Evolutionary conservation across 2,888 invertebrate species (phyloP), one percentile per base, ranked within the genome.

Genomic region (Eueremaeus valkanovi): DNA sequence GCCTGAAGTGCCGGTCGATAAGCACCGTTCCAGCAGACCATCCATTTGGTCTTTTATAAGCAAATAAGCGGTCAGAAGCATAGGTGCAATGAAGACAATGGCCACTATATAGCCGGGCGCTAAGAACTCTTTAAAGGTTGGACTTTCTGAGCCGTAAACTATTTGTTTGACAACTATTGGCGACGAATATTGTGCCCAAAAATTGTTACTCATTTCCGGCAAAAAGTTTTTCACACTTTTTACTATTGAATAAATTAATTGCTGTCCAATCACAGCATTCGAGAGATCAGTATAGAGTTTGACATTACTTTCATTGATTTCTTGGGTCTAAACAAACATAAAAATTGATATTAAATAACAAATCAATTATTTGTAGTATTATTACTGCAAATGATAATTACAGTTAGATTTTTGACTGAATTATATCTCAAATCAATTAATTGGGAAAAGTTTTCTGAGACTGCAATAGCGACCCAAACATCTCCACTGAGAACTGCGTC

Each of bases 21-120:
- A 31, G 42, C 74, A 74, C 3, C 74, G 68, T 21, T 74, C 74
- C 13, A 68, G 74, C n/a, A 74, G 45, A 31, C 74, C 74, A n/a
- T 66, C 49, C 21, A 74, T 24, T 24, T 68, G 70, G 21, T 74
- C 74, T 31, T 49, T 68, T 24, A 74, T 74, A 1, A 74, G 49
- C 13, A 74, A 21, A 49, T 74, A 74, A 29, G 74, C 68, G 18
- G 74, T 51, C 21, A 74, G 40, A 1, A 74, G 68, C 68, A 74
- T 40, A 13, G 74, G 27, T 31, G 66, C 68, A 13, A 51, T n/a
- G 36, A 74, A 74, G 18, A 74, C 40, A 16, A 45, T 49, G 16
- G 74, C 66, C 9, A 70, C 42, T 13, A 70, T 16, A 45, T 45
- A 70, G 40, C 70, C 45, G 13, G 70, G 70, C 3, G 45, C 70